These are phyloP conservation scores for Dioctria linearis DNA, from an alignment of 2,888 invertebrate genomes.

Conservation along the genomic window DNA sequence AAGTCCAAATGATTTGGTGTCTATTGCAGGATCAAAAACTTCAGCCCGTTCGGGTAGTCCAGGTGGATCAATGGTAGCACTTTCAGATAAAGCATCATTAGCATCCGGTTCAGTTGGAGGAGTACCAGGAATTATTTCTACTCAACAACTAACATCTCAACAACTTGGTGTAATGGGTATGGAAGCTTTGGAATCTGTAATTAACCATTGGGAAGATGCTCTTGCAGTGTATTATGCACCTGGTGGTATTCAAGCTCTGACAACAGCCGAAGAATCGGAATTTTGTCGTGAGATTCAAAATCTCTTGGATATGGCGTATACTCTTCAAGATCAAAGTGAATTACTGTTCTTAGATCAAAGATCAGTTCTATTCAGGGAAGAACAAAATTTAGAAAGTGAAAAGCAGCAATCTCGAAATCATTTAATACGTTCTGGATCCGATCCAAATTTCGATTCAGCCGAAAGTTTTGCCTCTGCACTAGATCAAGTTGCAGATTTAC, in stretches of 20 bases:
- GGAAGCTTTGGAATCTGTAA: conserved; percentile 93
- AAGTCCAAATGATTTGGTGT: conserved; percentile 81
- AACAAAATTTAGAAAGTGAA: conserved; percentile 72
- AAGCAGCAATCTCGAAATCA: conserved; percentile 63
- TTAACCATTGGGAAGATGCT: conserved; percentile 97
- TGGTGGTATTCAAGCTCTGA: conserved; percentile 74
- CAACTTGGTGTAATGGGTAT: conserved; percentile 93
- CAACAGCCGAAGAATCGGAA: conserved; percentile 88
- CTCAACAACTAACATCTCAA: conserved; percentile 83
- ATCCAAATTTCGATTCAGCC: conserved; percentile 85
- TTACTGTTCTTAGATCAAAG: conserved; percentile 90
- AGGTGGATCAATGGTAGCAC: conserved; percentile 73
- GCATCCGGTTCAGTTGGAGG: conserved; percentile 78
- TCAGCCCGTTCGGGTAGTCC: conserved; percentile 75
- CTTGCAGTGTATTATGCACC: conserved; percentile 81
- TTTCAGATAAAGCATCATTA: conserved; percentile 79
- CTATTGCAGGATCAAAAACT: conserved; percentile 78
- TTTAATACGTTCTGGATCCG: conserved; percentile 69
- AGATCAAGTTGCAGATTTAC: conserved; percentile 90
- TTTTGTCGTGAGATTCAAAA: conserved; percentile 87
- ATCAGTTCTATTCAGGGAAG: conserved; percentile 87
- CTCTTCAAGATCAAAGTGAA: conserved; percentile 89
- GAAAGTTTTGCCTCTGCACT: conserved; percentile 98
- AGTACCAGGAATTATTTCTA: conserved; percentile 70
- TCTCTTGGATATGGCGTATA: conserved; percentile 86